Evolutionary conservation across 1,140 invertebrate species (phyloP).

Genomic region (Brachionus rubens): DNA sequence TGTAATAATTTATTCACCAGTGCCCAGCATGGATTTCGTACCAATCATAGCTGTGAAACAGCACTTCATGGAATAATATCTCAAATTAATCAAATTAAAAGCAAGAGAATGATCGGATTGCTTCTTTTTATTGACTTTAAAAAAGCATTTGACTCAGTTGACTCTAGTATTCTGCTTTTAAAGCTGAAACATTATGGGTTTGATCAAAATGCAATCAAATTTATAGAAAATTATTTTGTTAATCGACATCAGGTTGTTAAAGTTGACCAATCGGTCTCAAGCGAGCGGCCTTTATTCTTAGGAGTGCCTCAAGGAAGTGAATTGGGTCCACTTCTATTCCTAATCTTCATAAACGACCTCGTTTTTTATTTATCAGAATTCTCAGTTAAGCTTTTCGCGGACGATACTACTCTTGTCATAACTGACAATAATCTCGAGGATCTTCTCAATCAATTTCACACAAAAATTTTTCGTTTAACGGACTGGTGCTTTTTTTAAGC

Average conservation of each 20-base stretch:
- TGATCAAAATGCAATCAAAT: not conserved
- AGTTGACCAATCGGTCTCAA: not conserved
- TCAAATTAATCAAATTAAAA: not conserved
- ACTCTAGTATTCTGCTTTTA: not conserved
- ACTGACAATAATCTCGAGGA: not conserved
- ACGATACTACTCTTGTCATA: not conserved
- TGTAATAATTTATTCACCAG: not conserved
- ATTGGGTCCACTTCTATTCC: not conserved
- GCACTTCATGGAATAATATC: not conserved
- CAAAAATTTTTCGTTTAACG: not conserved
- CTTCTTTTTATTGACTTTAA: constrained; percentile 26
- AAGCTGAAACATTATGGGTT: constrained; percentile 1
- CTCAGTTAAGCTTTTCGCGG: not conserved
- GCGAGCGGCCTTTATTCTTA: not conserved
- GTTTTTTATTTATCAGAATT: not conserved
- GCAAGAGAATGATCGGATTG: not conserved
- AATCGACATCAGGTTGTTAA: constrained; percentile 21
- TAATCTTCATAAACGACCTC: constrained; percentile 33
- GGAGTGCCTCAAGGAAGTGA: constrained; percentile 26
- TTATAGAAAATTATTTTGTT: constrained; percentile 13
- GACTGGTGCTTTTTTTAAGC: not conserved
- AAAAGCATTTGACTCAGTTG: constrained; percentile 41
- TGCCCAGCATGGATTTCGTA: not conserved
- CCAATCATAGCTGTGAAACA: not conserved
- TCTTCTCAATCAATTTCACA: not conserved